Percentiles rank a stretch among this genome's conserved stretches.
These are phyloP conservation scores for Sturmia bella DNA, from an alignment of 2,888 invertebrate species.

Conservation along the genomic window DNA sequence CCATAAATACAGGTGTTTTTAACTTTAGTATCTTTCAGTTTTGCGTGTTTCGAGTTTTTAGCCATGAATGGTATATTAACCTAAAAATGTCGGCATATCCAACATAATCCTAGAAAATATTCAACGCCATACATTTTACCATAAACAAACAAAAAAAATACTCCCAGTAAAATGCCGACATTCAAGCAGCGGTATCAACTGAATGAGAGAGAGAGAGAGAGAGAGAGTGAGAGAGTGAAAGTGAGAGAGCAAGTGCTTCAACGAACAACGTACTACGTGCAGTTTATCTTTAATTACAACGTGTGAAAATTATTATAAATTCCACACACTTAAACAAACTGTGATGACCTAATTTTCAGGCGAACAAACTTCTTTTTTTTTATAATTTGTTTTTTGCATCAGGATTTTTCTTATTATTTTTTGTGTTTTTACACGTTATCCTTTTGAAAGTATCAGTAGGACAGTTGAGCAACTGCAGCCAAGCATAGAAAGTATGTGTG, in stretches of 20 bases:
- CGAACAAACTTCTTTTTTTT: constrained; percentile 5
- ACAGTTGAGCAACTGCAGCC: background rate
- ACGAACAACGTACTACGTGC: no score
- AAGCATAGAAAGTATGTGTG: background rate
- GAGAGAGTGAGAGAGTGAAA: constrained; percentile 16
- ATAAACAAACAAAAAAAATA: no score
- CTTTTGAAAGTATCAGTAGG: constrained; percentile 38
- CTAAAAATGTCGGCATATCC: constrained; percentile 41
- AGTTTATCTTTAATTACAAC: constrained; percentile 69
- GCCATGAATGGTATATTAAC: constrained; percentile 20
- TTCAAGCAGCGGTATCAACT: constrained; percentile 25
- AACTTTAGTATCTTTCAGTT: background rate
- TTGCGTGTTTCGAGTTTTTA: background rate
- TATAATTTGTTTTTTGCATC: background rate
- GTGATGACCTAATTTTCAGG: constrained; percentile 62
- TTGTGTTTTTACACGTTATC: constrained; percentile 13
- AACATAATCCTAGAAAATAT: constrained; percentile 41
- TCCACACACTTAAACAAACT: constrained; percentile 56
- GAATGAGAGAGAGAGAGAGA: constrained; percentile 27
- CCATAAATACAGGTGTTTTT: constrained; percentile 47
- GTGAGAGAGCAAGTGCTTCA: no score
- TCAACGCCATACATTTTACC: constrained; percentile 3
- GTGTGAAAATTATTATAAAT: constrained; percentile 68
- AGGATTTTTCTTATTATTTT: constrained; percentile 7
- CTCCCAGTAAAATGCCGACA: constrained; percentile 4